phyloP scores from a whole-genome alignment of 2,113 vertebrate genomes.

The Chaetorhynchus papuensis region DNA sequence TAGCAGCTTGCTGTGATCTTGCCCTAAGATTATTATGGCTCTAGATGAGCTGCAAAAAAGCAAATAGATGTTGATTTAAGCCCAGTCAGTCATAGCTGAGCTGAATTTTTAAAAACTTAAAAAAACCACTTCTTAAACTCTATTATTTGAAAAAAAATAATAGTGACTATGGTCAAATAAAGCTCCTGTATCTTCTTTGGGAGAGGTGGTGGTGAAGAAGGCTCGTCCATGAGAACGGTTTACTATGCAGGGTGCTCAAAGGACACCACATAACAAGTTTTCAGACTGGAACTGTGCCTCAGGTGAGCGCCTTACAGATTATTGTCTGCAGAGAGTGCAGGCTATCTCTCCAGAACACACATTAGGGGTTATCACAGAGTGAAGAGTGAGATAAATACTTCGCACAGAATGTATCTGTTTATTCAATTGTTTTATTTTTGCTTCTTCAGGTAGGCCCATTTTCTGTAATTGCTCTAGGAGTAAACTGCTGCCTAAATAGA shows the following conservation, averaged over 20 bases:
- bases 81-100: neutral
- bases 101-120: constrained; percentile 16
- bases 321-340: neutral
- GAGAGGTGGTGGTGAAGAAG: neutral
- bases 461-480: neutral
- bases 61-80: neutral
- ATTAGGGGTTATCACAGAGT: neutral
- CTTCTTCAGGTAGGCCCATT: neutral
- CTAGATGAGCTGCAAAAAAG: neutral
- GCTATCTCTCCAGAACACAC: neutral
- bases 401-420: neutral
- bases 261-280: neutral
- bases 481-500: neutral
- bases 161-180: neutral
- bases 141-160: neutral
- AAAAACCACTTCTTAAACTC: neutral
- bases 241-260: neutral
- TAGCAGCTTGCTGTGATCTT: neutral
- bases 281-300: neutral
- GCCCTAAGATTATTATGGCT: neutral
- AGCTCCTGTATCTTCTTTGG: neutral
- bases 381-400: neutral
- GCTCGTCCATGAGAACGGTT: neutral
- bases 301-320: neutral
- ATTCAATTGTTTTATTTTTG: neutral